phyloP scores from a whole-genome alignment of 2,113 vertebrate species.

The Pachyramphus minor region DNA sequence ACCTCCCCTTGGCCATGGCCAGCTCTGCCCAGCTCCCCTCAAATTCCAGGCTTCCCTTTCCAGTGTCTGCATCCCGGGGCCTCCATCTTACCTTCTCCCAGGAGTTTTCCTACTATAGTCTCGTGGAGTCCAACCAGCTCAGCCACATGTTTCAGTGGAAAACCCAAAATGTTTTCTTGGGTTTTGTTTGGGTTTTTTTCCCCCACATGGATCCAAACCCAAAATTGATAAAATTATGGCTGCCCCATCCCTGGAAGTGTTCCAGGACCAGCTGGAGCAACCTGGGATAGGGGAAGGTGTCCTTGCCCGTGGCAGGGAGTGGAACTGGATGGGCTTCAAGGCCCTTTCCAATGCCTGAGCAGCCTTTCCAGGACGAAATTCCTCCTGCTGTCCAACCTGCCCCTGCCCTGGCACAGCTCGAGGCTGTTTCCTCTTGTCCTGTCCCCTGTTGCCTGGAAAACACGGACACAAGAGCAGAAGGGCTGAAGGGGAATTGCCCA shows the following conservation, averaged over 20 bases:
- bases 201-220: background rate
- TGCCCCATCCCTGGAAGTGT: background rate
- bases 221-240: background rate
- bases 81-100: background rate
- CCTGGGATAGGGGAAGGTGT: background rate
- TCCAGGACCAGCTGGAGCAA: background rate
- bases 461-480: rapidly evolving
- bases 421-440: background rate
- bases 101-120: background rate
- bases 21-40: background rate
- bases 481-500: background rate
- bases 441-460: background rate
- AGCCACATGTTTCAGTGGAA: background rate
- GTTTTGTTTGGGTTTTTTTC: background rate
- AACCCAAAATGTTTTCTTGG: background rate
- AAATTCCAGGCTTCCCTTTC: background rate
- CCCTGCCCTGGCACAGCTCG: background rate
- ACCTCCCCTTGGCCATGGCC: rapidly evolving
- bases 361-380: background rate
- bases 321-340: background rate
- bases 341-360: background rate
- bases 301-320: background rate
- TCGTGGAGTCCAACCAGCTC: background rate
- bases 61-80: rapidly evolving
- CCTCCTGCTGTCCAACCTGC: background rate